Base-by-base conservation (phyloP, 2,888 invertebrate species). In the Ecliptopera silaceata region DNA sequence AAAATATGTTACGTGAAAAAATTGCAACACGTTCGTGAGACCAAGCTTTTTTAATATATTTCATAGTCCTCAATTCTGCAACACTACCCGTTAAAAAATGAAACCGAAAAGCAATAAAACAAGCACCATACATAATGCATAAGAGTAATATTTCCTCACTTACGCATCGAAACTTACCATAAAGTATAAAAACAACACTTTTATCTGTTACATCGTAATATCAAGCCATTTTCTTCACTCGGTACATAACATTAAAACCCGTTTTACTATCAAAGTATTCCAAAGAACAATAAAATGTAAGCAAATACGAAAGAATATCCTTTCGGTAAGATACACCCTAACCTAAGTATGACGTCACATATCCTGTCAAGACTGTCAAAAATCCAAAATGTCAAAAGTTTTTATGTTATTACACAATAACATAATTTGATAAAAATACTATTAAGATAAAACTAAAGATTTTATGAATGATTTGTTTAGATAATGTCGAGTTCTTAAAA, bases 171-270 rank as follows among this genome's bases (percentile, higher is more conserved):
- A 53, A 54, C 60, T 57, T 46, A 43, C 51, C 44, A 69, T 61
- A 57, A 60, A 57, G 53, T 31, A 58, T 54, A 61, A 56, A 64
- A 56, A 56, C 51, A 56, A 42, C 56, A 39, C 43, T 49, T 46
- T 44, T 32, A 43, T 47, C 44, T 45, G 41, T 51, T 57, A 58
- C 29, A 48, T 50, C 53, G 56, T 60, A 59, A 67, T 70, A 76
- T 73, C 66, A 66, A 72, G 71, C 69, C 71, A 74, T 78, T 67
- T 75, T 68, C 71, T 75, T 69, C 71, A 63, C 65, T 63, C 63
- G 72, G 74, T 74, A 70, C 65, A 69, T 68, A 63, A 69, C 71
- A 77, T 84, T 82, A 83, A 82, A 82, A 77, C 76, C 80, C 70
- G 79, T 82, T 83, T 80, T 76, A 79, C 74, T 79, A 71, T 79